phyloP scores from a whole-genome alignment of 92 coral and sea anemone species.

The Palythoa grandis region DNA sequence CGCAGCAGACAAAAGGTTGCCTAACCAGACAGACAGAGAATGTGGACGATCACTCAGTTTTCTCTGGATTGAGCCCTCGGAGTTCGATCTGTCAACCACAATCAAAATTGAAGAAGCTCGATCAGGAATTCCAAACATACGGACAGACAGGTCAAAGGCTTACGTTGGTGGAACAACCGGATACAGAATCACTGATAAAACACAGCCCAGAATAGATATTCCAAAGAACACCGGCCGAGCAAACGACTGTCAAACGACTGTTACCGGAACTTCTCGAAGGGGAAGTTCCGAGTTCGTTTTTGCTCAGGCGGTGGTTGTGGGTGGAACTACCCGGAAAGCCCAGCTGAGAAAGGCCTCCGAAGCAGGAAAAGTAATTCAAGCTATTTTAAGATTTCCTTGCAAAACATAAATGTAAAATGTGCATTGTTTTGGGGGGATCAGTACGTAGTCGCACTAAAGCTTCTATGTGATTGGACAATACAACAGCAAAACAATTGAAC shows the following conservation, averaged over 20 bases:
- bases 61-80: background rate
- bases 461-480: too few species aligned
- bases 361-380: slow-evolving; percentile 3
- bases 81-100: background rate
- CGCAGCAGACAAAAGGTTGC: background rate
- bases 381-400: too few species aligned
- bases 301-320: slow-evolving; percentile 5
- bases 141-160: background rate
- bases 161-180: background rate
- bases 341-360: slow-evolving; percentile 16
- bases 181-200: background rate
- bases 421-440: too few species aligned
- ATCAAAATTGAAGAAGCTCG: background rate
- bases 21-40: background rate
- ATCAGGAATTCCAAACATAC: background rate
- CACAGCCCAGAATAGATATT: background rate
- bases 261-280: background rate
- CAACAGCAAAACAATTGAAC: too few species aligned
- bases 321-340: slow-evolving; percentile 17
- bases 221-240: background rate
- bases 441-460: too few species aligned
- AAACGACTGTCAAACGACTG: background rate
- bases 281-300: background rate
- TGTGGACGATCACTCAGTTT: background rate
- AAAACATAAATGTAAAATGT: too few species aligned